These are phyloP conservation scores for Leptinotarsa tumamoca DNA, from an alignment of 2,888 invertebrate genomes.

Conservation along the genomic window DNA sequence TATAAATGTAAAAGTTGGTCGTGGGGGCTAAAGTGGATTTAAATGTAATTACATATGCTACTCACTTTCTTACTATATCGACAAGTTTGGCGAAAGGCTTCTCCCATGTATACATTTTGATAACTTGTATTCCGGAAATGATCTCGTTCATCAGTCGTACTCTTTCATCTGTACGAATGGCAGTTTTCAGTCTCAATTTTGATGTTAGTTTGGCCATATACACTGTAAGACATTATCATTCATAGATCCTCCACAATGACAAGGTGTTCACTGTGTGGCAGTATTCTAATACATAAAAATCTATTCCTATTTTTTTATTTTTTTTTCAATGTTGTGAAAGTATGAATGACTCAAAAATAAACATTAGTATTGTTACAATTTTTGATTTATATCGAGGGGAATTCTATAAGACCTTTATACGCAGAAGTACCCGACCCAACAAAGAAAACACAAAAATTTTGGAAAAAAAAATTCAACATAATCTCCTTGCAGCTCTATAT, in stretches of 20 bases:
- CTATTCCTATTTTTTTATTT: not conserved
- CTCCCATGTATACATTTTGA: slow-evolving; percentile 98
- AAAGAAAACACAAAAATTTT: too few relatives aligned
- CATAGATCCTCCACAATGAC: not conserved
- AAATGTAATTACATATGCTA: not conserved
- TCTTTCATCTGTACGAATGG: slow-evolving; percentile 84
- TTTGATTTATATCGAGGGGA: too few relatives aligned
- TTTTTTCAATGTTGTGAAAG: too few relatives aligned
- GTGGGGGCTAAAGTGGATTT: too few relatives aligned
- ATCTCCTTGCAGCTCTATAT: too few relatives aligned
- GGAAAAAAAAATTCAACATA: too few relatives aligned
- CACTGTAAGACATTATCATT: slow-evolving; percentile 8
- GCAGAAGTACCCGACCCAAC: too few relatives aligned
- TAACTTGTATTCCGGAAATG: slow-evolving; percentile 87
- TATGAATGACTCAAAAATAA: too few relatives aligned
- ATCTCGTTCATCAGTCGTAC: slow-evolving; percentile 92
- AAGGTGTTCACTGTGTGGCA: not conserved
- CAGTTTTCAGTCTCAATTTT: slow-evolving; percentile 78
- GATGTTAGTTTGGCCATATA: slow-evolving; percentile 68
- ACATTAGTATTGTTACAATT: too few relatives aligned
- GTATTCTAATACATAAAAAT: not conserved
- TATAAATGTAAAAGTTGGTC: not conserved
- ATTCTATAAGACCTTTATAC: too few relatives aligned
- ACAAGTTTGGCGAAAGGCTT: slow-evolving; percentile 86
- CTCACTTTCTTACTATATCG: slow-evolving; percentile 56